Evolutionary conservation across 2,797 vertebrate species (phyloP), one percentile per base, ranked within the genome.

Genomic region (Chaetodon trifasciatus): DNA sequence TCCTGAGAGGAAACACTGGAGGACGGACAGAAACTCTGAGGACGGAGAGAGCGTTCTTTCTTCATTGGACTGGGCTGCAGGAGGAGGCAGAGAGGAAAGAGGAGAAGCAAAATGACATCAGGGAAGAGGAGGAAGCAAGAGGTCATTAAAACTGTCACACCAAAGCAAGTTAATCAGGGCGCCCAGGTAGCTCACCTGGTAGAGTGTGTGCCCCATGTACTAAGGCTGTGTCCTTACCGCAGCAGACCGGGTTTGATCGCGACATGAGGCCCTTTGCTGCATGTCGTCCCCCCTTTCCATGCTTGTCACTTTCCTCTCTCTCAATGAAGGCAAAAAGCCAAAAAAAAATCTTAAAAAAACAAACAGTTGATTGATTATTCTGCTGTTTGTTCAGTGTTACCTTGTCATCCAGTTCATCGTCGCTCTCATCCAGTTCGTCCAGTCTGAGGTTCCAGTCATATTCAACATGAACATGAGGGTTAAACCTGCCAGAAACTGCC

Each of bases 371-470:
- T 13, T 46, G 9, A 13, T 19, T 17, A 15, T 3, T 8, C 21
- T 24, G 28, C 8, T 19, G 42, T 13, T 57, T 1, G 12, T 96
- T 97, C 96, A 88, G 96, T 3, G 55, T 32, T 23, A 80, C 78
- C 78, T 74, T 74, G 17, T 74, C 49, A 1, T 74, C 78, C 57
- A 74, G 64, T 9, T 80, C 78, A 0, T 80, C 78, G 3, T 80
- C 78, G 0, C 78, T 74, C 50, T 80, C 97, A 15, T 98, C 97
- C 69, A 98, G 93, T 74, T 97, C 97, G 12, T 98, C 97, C 86
- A 96, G 95, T 1, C 97, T 93, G 85, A 98, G 96, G 72, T 97
- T 97, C 97, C 97, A 98, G 39, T 98, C 97, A 1, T 97, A 97
- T 60, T 97, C 97, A 12, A 97, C 96, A 0, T 97, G 97, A 46